These are phyloP conservation scores for Pipistrellus kuhlii DNA, from an alignment of 2,797 vertebrate genomes.

Conservation along the genomic window DNA sequence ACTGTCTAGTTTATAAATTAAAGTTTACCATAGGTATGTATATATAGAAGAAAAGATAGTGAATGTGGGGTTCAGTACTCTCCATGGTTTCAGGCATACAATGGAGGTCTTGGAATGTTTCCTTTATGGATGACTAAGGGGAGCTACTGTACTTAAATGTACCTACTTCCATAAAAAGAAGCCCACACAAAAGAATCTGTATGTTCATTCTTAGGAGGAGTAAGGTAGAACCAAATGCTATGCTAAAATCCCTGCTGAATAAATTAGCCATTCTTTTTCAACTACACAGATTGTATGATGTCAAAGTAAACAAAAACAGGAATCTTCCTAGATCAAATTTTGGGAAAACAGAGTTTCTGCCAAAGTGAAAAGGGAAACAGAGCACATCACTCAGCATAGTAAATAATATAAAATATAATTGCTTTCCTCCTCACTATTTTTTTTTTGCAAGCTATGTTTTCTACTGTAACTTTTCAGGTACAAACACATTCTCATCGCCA, in stretches of 20 bases:
- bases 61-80: neutral
- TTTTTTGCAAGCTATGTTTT: neutral
- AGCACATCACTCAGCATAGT: neutral
- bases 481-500: no score
- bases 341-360: neutral
- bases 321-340: neutral
- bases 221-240: neutral
- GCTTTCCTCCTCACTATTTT: neutral
- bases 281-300: neutral
- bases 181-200: neutral
- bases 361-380: neutral
- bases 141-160: neutral
- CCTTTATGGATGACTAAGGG: neutral
- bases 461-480: neutral
- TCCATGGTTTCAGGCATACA: neutral
- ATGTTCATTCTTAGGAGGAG: fast-evolving
- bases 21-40: neutral
- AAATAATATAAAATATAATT: neutral
- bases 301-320: neutral
- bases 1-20: neutral
- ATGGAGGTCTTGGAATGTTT: neutral
- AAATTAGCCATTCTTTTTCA: neutral
- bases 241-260: neutral
- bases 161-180: neutral
- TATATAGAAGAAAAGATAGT: neutral